A percentile compares a stretch with the other conserved stretches of the same genome.
These are phyloP conservation scores for Sipha maydis DNA, from an alignment of 2,888 invertebrate genomes.

Conservation along the genomic window DNA sequence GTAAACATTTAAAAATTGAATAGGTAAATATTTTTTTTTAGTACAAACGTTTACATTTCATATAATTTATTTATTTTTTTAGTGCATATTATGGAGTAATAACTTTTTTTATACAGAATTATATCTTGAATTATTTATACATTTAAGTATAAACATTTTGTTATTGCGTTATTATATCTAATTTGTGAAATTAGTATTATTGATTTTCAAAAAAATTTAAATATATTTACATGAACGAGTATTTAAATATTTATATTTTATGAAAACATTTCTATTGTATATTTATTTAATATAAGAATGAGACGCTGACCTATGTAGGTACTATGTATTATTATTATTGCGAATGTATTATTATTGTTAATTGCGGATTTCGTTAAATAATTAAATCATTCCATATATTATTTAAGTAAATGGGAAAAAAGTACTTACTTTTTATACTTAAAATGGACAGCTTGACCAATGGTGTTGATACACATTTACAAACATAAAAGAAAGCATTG, in stretches of 20 bases:
- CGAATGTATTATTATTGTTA: no score
- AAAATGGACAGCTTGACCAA: constrained; percentile 51
- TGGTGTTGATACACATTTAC: constrained; percentile 46
- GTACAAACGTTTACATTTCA: not conserved
- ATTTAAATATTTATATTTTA: not conserved
- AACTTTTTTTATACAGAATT: not conserved
- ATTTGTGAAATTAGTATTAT: not conserved
- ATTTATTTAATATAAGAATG: no score
- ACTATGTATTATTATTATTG: no score
- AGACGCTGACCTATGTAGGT: no score
- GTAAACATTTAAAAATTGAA: not conserved
- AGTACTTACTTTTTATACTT: constrained; percentile 7
- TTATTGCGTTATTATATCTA: not conserved
- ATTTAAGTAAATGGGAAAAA: not conserved
- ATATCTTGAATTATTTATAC: no score
- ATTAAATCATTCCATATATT: not conserved
- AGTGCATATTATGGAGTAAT: not conserved
- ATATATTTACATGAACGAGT: not conserved
- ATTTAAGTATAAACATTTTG: not conserved
- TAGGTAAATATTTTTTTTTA: not conserved
- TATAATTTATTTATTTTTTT: not conserved
- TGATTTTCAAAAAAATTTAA: not conserved
- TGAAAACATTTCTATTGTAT: not conserved
- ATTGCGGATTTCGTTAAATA: not conserved
- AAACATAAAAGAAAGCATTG: constrained; percentile 46